Evolutionary conservation across 2,113 vertebrate species (phyloP), one percentile per base, ranked within the genome.

Genomic region (Phyllostomus discolor): DNA sequence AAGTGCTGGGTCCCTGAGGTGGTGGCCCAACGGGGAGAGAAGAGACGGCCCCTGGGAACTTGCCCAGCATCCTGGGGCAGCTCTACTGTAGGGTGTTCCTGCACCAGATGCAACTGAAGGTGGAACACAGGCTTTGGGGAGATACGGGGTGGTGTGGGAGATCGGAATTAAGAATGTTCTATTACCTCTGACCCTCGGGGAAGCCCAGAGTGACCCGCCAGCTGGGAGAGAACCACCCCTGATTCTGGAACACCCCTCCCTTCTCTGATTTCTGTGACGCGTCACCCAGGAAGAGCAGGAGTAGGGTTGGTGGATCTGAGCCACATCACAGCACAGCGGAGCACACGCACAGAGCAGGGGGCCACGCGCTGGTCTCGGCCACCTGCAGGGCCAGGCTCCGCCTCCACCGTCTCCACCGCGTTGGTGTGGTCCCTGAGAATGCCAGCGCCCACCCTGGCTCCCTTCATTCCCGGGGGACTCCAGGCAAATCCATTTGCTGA

Each of bases 351-450:
- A 73, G 59, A 73, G 33, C 46, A 28, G 83, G 84, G 75, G 59
- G 50, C 46, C 38, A 10, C 20, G 66, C 2, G 31, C 43, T 48
- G 0, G 0, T 19, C 33, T 33, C 7, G 64, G 33, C 28, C 82
- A 26, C 7, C n/a, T 5, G 33, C 33, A n/a, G 22, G 41, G 16
- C 12, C 59, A 54, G 46, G 26, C 20, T 1, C 7, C 22, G n/a
- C 35, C 50, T 38, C 54, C 48, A 9, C 0, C 1, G 17, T 35
- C 48, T 78, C 35, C 35, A 31, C 24, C 12, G 16, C 12, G 0
- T 9, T 0, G 38, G 7, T 8, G 3, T 0, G 0, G 4, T 14
- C 19, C 2, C 16, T 43, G 26, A 28, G 22, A 20, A 62, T 4
- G 17, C 31, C 64, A 19, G 8, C 28, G 54, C 57, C 46, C n/a